phyloP scores from a whole-genome alignment of 2,797 vertebrate species.

The Pygocentrus nattereri region DNA sequence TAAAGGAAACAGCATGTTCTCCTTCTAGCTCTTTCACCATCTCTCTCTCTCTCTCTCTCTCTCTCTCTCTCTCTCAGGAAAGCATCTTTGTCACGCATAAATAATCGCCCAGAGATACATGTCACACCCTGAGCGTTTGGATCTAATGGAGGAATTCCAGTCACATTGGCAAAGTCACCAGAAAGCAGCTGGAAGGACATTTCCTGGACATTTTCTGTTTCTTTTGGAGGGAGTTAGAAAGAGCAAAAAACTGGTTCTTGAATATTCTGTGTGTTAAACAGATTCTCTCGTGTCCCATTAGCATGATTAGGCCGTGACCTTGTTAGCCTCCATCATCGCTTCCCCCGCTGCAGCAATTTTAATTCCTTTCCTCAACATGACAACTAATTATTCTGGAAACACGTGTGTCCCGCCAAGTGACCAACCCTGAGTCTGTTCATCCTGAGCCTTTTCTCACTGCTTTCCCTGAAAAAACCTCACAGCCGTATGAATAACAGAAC shows the following conservation, averaged over 20 bases:
- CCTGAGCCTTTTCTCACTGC: neutral
- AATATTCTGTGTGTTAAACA: slow-evolving; percentile 47
- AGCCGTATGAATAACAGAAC: neutral
- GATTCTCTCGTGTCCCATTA: slow-evolving; percentile 55
- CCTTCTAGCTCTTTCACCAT: slow-evolving; percentile 46
- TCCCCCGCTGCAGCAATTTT: slow-evolving; percentile 40
- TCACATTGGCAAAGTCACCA: slow-evolving; percentile 44
- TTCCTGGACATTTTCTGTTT: slow-evolving; percentile 31
- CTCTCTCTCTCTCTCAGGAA: slow-evolving; percentile 26
- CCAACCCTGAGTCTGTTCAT: slow-evolving; percentile 1
- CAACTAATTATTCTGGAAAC: slow-evolving; percentile 51
- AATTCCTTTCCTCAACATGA: slow-evolving; percentile 44
- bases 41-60: slow-evolving; percentile 23
- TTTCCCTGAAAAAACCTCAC: neutral
- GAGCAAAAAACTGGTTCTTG: slow-evolving; percentile 15
- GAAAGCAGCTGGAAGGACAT: slow-evolving; percentile 43
- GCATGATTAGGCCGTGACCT: slow-evolving; percentile 55
- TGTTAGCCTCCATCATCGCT: slow-evolving; percentile 51
- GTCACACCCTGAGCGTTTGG: slow-evolving; percentile 29
- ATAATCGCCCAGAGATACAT: slow-evolving; percentile 50
- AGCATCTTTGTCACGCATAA: slow-evolving; percentile 47
- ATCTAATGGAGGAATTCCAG: slow-evolving; percentile 39
- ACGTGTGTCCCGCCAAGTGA: slow-evolving; percentile 23
- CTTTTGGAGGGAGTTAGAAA: slow-evolving; percentile 14
- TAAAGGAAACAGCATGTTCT: slow-evolving; percentile 54